A percentile compares a stretch with the other conserved stretches of the same genome.
Evolutionary conservation across 2,113 vertebrate genomes (phyloP).

Genomic region (Acanthochromis polyacanthus): DNA sequence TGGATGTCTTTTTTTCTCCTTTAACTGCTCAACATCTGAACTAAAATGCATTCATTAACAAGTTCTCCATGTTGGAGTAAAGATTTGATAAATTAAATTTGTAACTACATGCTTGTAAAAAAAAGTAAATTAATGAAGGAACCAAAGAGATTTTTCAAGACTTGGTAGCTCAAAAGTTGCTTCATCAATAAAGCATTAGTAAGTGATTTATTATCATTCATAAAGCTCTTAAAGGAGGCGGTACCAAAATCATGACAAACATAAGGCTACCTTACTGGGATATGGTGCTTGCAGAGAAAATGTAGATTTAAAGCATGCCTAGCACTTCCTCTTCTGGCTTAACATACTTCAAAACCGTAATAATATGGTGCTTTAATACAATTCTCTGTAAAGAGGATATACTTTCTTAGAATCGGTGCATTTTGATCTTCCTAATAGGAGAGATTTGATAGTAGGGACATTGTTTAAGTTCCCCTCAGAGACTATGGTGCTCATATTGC

Average conservation of each 20-base stretch:
- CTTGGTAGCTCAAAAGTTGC: background rate
- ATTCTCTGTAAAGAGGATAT: conserved; percentile 63
- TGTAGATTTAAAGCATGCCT: conserved; percentile 54
- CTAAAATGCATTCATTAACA: background rate
- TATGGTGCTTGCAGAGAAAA: conserved; percentile 57
- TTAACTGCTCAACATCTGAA: background rate
- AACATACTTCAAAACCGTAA: conserved; percentile 51
- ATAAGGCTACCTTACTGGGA: conserved; percentile 40
- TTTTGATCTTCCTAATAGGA: conserved; percentile 69
- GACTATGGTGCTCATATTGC: conserved; percentile 40
- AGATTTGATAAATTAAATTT: conserved; percentile 3
- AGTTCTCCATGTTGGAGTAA: background rate
- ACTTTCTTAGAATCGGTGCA: conserved; percentile 50
- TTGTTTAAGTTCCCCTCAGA: conserved; percentile 65
- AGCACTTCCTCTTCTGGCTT: conserved; percentile 67
- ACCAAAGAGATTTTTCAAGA: background rate
- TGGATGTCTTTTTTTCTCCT: background rate
- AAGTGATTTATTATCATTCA: conserved; percentile 3
- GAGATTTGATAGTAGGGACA: conserved; percentile 64
- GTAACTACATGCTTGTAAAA: background rate
- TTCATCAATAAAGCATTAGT: background rate
- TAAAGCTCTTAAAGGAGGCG: background rate
- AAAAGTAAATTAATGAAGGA: background rate
- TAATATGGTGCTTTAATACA: conserved; percentile 49
- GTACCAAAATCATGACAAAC: conserved; percentile 29